Conservation (phyloP, 2,113 vertebrate genomes). For the Sarotherodon lohbergeri region DNA sequence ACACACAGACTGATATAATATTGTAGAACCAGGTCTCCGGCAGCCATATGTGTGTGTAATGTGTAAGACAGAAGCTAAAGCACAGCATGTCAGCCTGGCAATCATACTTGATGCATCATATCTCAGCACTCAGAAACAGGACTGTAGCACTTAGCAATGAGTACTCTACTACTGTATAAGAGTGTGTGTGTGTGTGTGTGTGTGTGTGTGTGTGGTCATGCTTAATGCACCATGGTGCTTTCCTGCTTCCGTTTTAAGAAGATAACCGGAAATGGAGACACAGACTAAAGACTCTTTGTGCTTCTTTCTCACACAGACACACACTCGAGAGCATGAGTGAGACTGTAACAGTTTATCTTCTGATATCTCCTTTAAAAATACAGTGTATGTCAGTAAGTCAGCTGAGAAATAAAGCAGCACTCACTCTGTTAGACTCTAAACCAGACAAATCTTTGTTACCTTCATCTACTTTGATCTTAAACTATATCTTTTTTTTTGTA, state of each 20-base stretch:
- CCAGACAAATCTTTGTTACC: background rate
- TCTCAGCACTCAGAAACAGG: constrained; percentile 36
- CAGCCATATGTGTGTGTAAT: background rate
- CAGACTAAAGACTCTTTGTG: constrained; percentile 11
- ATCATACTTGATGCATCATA: constrained; percentile 28
- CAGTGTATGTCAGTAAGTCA: background rate
- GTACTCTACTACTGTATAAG: background rate
- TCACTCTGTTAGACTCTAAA: background rate
- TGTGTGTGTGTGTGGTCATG: constrained; percentile 22
- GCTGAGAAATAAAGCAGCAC: background rate
- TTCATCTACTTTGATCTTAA: background rate
- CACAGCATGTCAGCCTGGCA: background rate
- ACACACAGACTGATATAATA: background rate
- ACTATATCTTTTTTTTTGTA: background rate
- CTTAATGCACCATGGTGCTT: constrained; percentile 54
- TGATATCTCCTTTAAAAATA: background rate
- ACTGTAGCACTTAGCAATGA: constrained; percentile 46
- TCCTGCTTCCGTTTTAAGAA: constrained; percentile 31
- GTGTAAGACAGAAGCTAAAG: background rate
- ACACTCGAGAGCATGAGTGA: background rate
- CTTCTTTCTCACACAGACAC: background rate
- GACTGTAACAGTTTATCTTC: background rate
- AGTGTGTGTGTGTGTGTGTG: constrained; percentile 8
- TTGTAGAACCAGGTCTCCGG: background rate
- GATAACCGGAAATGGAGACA: constrained; percentile 54